Evolutionary conservation across 2,888 invertebrate genomes (phyloP).

Genomic region (Rhorus exstirpatorius): DNA sequence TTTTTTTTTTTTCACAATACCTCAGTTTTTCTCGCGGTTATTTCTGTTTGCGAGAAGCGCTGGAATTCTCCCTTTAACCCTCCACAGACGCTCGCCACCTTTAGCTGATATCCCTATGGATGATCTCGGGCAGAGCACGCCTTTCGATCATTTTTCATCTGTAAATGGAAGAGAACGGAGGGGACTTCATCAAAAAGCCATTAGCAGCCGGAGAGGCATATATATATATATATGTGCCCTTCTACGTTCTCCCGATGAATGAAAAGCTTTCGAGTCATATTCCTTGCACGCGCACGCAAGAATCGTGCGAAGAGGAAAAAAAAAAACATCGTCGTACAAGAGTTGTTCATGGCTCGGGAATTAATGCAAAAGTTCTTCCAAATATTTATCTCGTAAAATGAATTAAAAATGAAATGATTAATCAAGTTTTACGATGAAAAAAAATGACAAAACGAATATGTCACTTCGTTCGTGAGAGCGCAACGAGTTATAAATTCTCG

Average conservation of each 20-base stretch:
- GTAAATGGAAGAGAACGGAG: slow-evolving; percentile 48
- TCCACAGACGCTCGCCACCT: slow-evolving; percentile 10
- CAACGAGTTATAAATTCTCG: slow-evolving; percentile 34
- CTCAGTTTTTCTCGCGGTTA: slow-evolving; percentile 41
- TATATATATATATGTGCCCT: slow-evolving; percentile 15
- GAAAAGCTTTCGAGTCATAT: slow-evolving; percentile 16
- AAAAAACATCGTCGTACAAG: no score
- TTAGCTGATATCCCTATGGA: slow-evolving; percentile 63
- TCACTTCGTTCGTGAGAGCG: not conserved
- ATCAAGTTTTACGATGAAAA: not conserved
- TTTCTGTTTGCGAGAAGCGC: slow-evolving; percentile 43
- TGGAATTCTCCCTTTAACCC: not conserved
- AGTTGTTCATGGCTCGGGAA: no score
- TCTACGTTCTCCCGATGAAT: slow-evolving; percentile 19
- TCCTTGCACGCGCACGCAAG: not conserved
- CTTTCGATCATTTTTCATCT: slow-evolving; percentile 70
- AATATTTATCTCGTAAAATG: no score
- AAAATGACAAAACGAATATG: not conserved
- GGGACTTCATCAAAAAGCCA: slow-evolving; percentile 69
- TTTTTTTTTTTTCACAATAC: slow-evolving; percentile 25
- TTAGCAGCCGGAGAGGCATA: slow-evolving; percentile 46
- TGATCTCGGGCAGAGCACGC: slow-evolving; percentile 63
- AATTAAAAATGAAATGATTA: not conserved
- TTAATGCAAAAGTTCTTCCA: no score
- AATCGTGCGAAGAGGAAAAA: slow-evolving; percentile 23